These are phyloP conservation scores for Microctonus hyperodae DNA, from an alignment of 2,888 invertebrate genomes.

Conservation along the genomic window DNA sequence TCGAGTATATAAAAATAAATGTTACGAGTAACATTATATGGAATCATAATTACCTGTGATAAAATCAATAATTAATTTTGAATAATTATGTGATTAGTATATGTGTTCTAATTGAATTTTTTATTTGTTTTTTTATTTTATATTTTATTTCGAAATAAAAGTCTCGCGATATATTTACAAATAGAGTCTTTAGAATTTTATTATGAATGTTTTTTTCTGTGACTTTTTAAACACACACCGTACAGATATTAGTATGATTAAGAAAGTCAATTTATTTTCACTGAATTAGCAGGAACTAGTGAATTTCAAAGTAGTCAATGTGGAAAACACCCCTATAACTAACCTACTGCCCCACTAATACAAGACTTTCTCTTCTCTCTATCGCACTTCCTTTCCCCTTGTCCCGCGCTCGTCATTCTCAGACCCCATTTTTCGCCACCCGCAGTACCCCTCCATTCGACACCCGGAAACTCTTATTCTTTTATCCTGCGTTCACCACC, in stretches of 20 bases:
- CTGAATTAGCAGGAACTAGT: slow-evolving; percentile 40
- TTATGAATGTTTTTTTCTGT: no score
- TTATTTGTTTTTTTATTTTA: no score
- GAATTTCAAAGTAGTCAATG: slow-evolving; percentile 20
- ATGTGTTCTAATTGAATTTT: no score
- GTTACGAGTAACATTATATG: slow-evolving; percentile 31
- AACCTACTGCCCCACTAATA: slow-evolving; percentile 61
- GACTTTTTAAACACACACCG: no score
- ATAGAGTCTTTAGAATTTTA: no score
- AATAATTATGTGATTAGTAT: no score
- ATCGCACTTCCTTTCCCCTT: slow-evolving; percentile 3
- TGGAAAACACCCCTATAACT: slow-evolving; percentile 50
- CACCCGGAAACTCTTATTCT: slow-evolving; percentile 37
- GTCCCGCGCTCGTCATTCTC: slow-evolving; percentile 30
- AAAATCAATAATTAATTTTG: no score
- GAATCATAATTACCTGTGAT: slow-evolving; percentile 38
- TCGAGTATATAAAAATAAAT: slow-evolving; percentile 21
- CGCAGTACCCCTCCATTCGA: slow-evolving; percentile 19
- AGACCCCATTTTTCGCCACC: slow-evolving; percentile 30
- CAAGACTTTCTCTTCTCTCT: slow-evolving; percentile 41
- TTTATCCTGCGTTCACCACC: slow-evolving; percentile 30
- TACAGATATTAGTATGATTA: no score
- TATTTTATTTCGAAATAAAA: no score
- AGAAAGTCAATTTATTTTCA: slow-evolving; percentile 56
- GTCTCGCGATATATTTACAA: no score